Base-by-base conservation (phyloP, 2,888 invertebrate genomes). In the Callyntrura guangdongensis region DNA sequence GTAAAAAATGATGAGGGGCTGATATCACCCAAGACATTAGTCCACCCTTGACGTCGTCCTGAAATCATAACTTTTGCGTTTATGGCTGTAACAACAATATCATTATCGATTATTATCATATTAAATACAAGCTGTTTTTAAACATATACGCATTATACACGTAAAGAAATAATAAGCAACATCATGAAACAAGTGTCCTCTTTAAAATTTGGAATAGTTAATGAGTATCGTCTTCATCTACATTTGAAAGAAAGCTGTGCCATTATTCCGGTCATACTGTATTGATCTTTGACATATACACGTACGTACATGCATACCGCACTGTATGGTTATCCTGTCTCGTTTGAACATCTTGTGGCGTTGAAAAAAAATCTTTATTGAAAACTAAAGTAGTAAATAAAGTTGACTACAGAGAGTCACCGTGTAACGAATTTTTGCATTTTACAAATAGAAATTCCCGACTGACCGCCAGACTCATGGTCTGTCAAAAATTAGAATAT, bases 231-330 rank as follows among this genome's bases (percentile, higher is more conserved):
- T 56, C 12, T 12, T 81, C 20, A 59, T 59, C 20, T 47, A 17
- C 20, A 56, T 59, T 59, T 59, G 36, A 27, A 59, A 20, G 17
- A 14, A 25, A 64, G 14, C 25, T 64, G 9, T 22, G 22, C 17
- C 64, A 64, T 27, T 27, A 22, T 61, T 61, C 25, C 11, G 27
- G 27, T 27, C 64, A n/a, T 61, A 17, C 36, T 45, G 17, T 82
- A 47, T n/a, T 79, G 77, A 77, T 86, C 86, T 64, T 86, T 72
- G 77, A 86, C 86, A 86, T 49, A 69, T 56, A 36, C 36, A 36
- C 6, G 36, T 6, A 6, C 36, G 6, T 36, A 6, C 36, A 2
- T 6, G 36, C 36, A 36, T 36, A 6, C 36, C 36, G 36, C 36
- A 36, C 36, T 36, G 6, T 36, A 36, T 2, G 36, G 36, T 36